Percentiles rank a stretch among this genome's conserved stretches.
Conservation (phyloP, 37 sponge, comb jelly and placozoan genomes). For the Ianthella basta region DNA sequence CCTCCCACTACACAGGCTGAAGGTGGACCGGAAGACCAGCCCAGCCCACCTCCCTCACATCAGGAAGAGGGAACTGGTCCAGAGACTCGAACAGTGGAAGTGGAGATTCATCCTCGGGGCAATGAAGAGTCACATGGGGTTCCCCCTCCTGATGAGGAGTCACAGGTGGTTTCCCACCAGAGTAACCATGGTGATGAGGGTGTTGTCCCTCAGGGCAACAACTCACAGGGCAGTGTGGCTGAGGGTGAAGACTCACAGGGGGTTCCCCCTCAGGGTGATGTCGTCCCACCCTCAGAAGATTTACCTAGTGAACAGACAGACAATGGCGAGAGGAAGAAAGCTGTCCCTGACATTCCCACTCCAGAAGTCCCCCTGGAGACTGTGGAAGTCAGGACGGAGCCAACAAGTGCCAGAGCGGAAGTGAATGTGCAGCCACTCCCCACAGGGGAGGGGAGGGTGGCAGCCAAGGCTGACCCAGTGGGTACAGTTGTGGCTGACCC, state of each 20-base stretch:
- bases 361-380: not conserved
- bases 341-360: not conserved
- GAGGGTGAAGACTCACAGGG: not conserved
- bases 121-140: not conserved
- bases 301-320: not conserved
- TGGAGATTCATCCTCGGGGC: slow-evolving; percentile 53
- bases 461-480: not conserved
- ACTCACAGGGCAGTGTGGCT: no score
- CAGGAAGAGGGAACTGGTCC: not conserved
- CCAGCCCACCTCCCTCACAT: not conserved
- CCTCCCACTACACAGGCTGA: not conserved
- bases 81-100: slow-evolving; percentile 55
- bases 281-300: not conserved
- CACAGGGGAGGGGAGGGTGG: not conserved
- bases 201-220: no score
- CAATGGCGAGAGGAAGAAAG: not conserved
- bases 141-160: slow-evolving; percentile 1
- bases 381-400: not conserved
- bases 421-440: not conserved
- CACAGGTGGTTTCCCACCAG: not conserved
- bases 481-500: not conserved
- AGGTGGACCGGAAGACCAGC: not conserved
- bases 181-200: not conserved
- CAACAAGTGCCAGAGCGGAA: not conserved
- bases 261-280: not conserved